phyloP scores from a whole-genome alignment of 2,888 invertebrate genomes.

The Holacanthella duospinosa region DNA sequence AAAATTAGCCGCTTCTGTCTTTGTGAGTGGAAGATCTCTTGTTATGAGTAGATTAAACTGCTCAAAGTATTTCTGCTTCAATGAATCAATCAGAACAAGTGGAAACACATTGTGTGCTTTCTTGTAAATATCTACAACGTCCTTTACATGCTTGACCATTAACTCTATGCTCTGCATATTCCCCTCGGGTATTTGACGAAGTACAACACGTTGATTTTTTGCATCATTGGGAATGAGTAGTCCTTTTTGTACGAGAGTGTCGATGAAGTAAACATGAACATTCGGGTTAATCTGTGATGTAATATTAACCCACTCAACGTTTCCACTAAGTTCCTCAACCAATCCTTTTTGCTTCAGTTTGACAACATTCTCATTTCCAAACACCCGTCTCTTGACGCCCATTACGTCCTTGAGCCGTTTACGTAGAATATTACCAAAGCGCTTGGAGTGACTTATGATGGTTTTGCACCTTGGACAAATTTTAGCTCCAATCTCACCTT shows the following conservation, averaged over 20 bases:
- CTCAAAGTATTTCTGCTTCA: not conserved
- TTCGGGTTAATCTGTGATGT: slow-evolving; percentile 1
- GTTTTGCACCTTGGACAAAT: slow-evolving; percentile 52
- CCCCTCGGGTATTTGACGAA: not conserved
- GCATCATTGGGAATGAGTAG: slow-evolving; percentile 5
- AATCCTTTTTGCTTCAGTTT: not conserved
- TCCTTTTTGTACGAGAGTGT: too few species aligned
- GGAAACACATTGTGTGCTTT: not conserved
- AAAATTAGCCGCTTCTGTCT: slow-evolving; percentile 21
- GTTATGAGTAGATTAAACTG: slow-evolving; percentile 7
- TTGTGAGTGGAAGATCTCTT: slow-evolving; percentile 19
- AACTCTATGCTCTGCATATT: slow-evolving; percentile 15
- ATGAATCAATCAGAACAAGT: not conserved
- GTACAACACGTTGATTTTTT: not conserved
- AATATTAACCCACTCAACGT: slow-evolving; percentile 2
- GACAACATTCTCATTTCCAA: slow-evolving; percentile 27
- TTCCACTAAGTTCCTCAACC: not conserved
- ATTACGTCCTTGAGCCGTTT: slow-evolving; percentile 41
- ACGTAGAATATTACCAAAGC: slow-evolving; percentile 50
- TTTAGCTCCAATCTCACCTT: slow-evolving; percentile 40
- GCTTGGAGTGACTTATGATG: slow-evolving; percentile 48
- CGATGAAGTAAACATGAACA: too few species aligned
- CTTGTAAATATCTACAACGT: not conserved
- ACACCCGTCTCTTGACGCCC: slow-evolving; percentile 39
- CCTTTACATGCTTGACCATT: slow-evolving; percentile 12